phyloP scores from a whole-genome alignment of 2,113 vertebrate species.

The Tachysurus fulvidraco region DNA sequence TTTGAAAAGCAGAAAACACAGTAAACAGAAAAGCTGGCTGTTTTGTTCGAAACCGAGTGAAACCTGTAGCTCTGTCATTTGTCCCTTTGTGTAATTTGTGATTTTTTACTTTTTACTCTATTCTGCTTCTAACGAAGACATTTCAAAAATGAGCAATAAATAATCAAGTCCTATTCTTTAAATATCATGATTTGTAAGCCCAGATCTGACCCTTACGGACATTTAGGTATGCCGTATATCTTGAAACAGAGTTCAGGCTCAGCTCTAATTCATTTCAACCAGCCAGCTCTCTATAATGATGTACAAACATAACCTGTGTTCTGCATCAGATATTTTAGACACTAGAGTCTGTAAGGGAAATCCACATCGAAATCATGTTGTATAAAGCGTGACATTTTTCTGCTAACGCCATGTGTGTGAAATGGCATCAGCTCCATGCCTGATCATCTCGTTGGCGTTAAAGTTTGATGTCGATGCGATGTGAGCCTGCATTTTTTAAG shows the following conservation, averaged over 20 bases:
- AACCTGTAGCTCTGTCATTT: not conserved
- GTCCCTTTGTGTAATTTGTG: not conserved
- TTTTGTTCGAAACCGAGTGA: not conserved
- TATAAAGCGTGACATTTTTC: not conserved
- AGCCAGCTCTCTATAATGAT: not conserved
- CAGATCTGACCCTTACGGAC: not conserved
- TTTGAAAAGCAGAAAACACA: not conserved
- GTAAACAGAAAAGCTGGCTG: slow-evolving; percentile 1
- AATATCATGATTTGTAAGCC: not conserved
- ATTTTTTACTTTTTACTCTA: not conserved
- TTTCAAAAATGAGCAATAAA: not conserved
- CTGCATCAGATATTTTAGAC: not conserved
- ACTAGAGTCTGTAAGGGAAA: not conserved
- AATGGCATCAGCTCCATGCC: not conserved
- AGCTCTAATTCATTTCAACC: not conserved
- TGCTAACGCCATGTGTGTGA: not conserved
- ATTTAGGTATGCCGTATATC: not conserved
- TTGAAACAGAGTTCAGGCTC: not conserved
- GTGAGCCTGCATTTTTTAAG: not conserved
- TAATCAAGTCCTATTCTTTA: not conserved
- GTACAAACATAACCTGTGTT: not conserved
- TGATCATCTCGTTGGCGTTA: not conserved
- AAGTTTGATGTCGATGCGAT: not conserved
- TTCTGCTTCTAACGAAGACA: not conserved
- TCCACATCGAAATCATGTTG: not conserved